Conservation (phyloP, 2,888 invertebrate genomes). For the Trichopoda pennipes region DNA sequence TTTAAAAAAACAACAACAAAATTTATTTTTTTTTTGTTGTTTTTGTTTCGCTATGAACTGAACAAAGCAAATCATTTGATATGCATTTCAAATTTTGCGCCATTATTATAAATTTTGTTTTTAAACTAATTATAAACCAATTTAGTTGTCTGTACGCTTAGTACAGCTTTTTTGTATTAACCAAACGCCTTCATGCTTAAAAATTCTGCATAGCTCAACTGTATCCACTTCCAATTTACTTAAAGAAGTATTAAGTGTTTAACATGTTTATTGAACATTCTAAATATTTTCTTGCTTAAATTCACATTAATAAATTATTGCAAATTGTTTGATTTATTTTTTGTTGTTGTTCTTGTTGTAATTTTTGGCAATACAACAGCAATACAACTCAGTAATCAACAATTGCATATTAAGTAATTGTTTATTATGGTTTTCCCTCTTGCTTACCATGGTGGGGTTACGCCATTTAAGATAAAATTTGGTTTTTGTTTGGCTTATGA, state of each 20-base stretch:
- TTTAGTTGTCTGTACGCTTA: slow-evolving; percentile 22
- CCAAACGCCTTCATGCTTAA: slow-evolving; percentile 50
- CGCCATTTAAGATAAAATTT: no score
- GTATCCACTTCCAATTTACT: slow-evolving; percentile 13
- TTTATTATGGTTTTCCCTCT: not conserved
- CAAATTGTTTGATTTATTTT: slow-evolving; percentile 22
- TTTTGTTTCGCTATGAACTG: slow-evolving; percentile 2
- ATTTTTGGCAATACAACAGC: slow-evolving; percentile 17
- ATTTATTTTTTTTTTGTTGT: not conserved
- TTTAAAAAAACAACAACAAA: no score
- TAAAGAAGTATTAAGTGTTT: slow-evolving; percentile 24
- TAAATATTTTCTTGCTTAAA: slow-evolving; percentile 51
- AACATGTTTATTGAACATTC: slow-evolving; percentile 53
- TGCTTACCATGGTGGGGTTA: no score
- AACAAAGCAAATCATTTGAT: slow-evolving; percentile 29
- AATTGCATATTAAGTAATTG: not conserved
- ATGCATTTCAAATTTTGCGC: slow-evolving; percentile 37
- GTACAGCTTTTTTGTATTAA: not conserved
- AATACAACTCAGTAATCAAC: not conserved
- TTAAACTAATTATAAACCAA: slow-evolving; percentile 24
- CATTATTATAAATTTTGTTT: not conserved
- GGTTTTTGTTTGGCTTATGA: no score
- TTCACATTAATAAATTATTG: slow-evolving; percentile 44
- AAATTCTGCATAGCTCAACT: slow-evolving; percentile 32
- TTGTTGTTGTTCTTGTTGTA: not conserved